These are phyloP conservation scores for Microcebus tavaratra DNA, from an alignment of 2,113 vertebrate species.

Conservation along the genomic window DNA sequence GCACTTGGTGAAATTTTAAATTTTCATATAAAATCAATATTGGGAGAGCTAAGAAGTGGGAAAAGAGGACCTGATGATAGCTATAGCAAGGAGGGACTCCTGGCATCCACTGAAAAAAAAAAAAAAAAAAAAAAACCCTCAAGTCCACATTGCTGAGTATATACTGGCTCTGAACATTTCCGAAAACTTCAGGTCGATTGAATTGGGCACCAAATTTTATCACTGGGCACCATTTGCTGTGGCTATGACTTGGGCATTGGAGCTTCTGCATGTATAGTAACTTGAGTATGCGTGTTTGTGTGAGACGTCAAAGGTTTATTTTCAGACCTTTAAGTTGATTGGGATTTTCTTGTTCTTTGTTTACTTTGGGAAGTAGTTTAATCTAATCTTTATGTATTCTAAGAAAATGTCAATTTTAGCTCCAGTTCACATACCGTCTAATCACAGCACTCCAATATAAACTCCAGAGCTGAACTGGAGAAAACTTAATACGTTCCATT, in stretches of 20 bases:
- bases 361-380: slow-evolving; percentile 66
- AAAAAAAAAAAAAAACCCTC: not conserved
- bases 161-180: not conserved
- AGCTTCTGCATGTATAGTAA: not conserved
- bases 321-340: slow-evolving; percentile 44
- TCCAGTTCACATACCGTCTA: slow-evolving; percentile 28
- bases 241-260: not conserved
- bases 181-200: not conserved
- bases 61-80: not conserved
- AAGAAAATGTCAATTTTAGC: slow-evolving; percentile 71
- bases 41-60: not conserved
- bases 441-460: slow-evolving; percentile 50
- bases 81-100: not conserved
- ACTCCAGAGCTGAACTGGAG: slow-evolving; percentile 62
- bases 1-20: not conserved
- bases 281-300: not conserved
- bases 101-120: not conserved
- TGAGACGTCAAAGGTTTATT: slow-evolving; percentile 35
- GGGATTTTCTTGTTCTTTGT: slow-evolving; percentile 63
- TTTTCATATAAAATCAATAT: not conserved
- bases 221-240: not conserved
- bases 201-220: not conserved
- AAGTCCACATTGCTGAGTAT: not conserved
- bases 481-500: slow-evolving; percentile 65
- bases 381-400: slow-evolving; percentile 60